These are phyloP conservation scores for Cyaniris semiargus DNA, from an alignment of 2,888 invertebrate genomes.

Conservation along the genomic window DNA sequence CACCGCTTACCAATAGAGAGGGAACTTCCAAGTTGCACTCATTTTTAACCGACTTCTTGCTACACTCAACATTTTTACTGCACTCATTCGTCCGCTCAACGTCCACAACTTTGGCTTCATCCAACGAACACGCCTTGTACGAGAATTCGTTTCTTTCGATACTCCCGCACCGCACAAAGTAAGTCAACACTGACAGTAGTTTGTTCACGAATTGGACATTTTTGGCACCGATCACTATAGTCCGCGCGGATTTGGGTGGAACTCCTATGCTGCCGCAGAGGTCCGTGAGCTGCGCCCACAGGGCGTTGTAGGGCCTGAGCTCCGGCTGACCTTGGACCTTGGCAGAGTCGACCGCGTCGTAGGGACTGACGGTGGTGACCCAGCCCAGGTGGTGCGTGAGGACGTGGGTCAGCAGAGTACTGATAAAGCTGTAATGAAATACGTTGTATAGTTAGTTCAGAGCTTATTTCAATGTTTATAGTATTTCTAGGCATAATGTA, in stretches of 20 bases:
- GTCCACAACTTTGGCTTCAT: constrained; percentile 61
- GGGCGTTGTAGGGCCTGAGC: constrained; percentile 87
- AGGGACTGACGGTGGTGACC: constrained; percentile 88
- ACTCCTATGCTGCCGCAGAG: constrained; percentile 91
- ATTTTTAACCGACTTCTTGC: too few species aligned
- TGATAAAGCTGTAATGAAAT: constrained; percentile 88
- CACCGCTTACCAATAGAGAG: constrained; percentile 50
- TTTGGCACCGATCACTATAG: constrained; percentile 86
- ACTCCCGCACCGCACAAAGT: constrained; percentile 92
- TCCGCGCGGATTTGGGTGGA: constrained; percentile 88
- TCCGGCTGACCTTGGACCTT: constrained; percentile 38
- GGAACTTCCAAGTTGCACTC: constrained; percentile 48
- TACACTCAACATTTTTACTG: constrained; percentile 39
- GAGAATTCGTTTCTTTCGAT: constrained; percentile 77
- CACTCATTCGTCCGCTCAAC: constrained; percentile 40
- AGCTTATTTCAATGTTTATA: background rate
- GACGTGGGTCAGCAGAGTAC: constrained; percentile 92
- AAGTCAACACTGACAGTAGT: constrained; percentile 89
- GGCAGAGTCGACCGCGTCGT: constrained; percentile 61
- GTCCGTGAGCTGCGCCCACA: constrained; percentile 94
- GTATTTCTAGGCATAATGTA: too few species aligned
- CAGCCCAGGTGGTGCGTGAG: constrained; percentile 95
- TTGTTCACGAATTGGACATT: constrained; percentile 85
- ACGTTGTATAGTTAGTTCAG: background rate
- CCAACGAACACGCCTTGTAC: constrained; percentile 57